Percentiles rank a stretch among this genome's conserved stretches.
Conservation (phyloP, 2,113 vertebrate species). For the Lepisosteus oculatus region DNA sequence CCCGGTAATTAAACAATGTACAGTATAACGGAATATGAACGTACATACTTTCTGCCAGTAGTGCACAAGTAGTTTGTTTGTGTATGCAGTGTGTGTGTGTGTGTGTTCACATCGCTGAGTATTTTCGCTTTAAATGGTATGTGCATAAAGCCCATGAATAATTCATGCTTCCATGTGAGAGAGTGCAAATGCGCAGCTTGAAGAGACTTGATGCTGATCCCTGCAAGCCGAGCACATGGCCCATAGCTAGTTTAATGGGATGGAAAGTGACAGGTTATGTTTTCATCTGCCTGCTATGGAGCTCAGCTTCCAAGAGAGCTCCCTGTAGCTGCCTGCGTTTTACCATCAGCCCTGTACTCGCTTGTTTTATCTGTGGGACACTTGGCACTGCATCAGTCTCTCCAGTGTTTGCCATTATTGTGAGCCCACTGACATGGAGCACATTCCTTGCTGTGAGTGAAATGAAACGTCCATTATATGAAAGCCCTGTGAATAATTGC, state of each 20-base stretch:
- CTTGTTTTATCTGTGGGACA: constrained; percentile 57
- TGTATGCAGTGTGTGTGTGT: constrained; percentile 41
- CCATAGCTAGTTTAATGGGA: constrained; percentile 72
- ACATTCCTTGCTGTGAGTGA: constrained; percentile 57
- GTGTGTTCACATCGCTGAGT: constrained; percentile 49
- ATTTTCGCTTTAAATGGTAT: constrained; percentile 57
- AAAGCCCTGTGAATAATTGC: constrained; percentile 64
- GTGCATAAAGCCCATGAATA: constrained; percentile 76
- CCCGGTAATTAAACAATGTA: not conserved
- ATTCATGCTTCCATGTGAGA: constrained; percentile 65
- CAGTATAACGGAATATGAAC: not conserved
- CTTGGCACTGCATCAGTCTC: constrained; percentile 10
- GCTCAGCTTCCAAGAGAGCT: constrained; percentile 47
- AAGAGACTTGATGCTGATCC: constrained; percentile 25
- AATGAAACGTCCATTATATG: constrained; percentile 58
- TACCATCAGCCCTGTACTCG: constrained; percentile 54
- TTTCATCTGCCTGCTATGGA: constrained; percentile 64
- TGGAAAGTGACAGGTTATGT: constrained; percentile 76
- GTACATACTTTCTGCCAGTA: too few species aligned
- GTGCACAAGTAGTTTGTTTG: constrained; percentile 23
- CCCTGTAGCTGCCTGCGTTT: constrained; percentile 43
- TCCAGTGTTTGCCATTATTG: constrained; percentile 44
- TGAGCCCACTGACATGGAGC: constrained; percentile 45
- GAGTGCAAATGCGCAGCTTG: constrained; percentile 52
- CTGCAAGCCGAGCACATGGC: constrained; percentile 62